Evolutionary conservation across 2,888 invertebrate species (phyloP), one percentile per base, ranked within the genome.

Genomic region (Plebejus argus): DNA sequence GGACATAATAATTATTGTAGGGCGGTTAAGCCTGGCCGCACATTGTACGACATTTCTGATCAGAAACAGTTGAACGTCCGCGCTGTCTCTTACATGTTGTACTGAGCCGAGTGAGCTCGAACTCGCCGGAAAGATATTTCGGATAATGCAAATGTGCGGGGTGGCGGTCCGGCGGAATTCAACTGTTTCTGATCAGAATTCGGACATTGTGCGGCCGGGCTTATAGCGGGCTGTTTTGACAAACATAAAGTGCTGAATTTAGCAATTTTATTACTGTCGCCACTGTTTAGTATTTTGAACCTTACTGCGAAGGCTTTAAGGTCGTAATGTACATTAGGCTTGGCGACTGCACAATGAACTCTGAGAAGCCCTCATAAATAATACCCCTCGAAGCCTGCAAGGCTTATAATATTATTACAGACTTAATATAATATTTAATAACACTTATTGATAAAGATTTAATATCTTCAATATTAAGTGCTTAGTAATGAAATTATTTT

Each of bases 391-490:
- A 66, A 66, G 66, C 66, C 66, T 28, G 28, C 28, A 28, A 28
- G 66, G 66, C 23, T 66, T 66, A 66, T 66, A 61, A 66, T 66
- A 61, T 61, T 23, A 20, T 61, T 20, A 28, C 28, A 66, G 28
- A 18, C 66, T 66, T 66, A 33, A 66, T 66, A 33, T 66, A 66
- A 33, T 66, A 66, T 66, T 66, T 66, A 33, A 66, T 66, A 66
- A 66, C 66, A 66, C 28, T 33, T 66, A 33, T 7, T 66, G 33
- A 66, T 66, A 66, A 15, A 5, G 66, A 28, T 33, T 66, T 28
- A 66, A 66, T 66, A 66, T 66, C 28, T 66, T 66, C 66, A 33
- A 33, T 33, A 28, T 66, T 33, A 66, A 15, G 15, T 18, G 66
- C 66, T 66, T 18, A 61, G 12, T 18, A 18, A 33, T 66, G 28